These are phyloP conservation scores for Ypsolopha sequella DNA, from an alignment of 2,888 invertebrate species.

Conservation along the genomic window DNA sequence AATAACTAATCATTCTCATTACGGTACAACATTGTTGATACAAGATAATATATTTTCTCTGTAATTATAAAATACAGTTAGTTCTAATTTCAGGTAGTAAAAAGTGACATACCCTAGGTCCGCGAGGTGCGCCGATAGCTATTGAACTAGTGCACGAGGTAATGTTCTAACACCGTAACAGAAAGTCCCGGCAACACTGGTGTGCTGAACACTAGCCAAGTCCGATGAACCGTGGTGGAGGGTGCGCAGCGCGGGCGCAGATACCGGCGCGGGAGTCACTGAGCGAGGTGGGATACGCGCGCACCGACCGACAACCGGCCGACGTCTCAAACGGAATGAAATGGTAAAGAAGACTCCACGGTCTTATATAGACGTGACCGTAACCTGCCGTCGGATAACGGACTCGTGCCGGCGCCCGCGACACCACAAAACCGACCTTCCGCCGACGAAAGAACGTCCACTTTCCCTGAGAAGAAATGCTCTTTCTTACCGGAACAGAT, in stretches of 20 bases:
- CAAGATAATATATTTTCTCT: constrained; percentile 5
- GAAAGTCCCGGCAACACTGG: constrained; percentile 4
- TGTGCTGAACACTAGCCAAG: background rate
- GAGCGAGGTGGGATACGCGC: constrained; percentile 25
- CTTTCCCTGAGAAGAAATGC: constrained; percentile 18
- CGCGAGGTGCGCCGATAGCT: background rate
- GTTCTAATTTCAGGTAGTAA: constrained; percentile 1
- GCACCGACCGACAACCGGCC: constrained; percentile 32
- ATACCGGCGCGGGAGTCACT: constrained; percentile 30
- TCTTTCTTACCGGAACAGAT: constrained; percentile 50
- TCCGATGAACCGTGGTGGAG: constrained; percentile 4
- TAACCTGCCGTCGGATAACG: constrained; percentile 71
- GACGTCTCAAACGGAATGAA: constrained; percentile 67
- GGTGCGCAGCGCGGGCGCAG: constrained; percentile 22
- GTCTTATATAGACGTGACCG: constrained; percentile 69
- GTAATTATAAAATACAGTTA: constrained; percentile 2
- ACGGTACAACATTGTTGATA: background rate
- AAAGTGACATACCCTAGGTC: constrained; percentile 2
- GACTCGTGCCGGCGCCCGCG: constrained; percentile 37
- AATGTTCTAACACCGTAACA: constrained; percentile 25
- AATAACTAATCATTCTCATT: no score
- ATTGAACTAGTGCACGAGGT: constrained; percentile 27
- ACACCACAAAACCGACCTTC: constrained; percentile 37
- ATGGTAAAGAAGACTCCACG: constrained; percentile 66
- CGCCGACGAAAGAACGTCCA: constrained; percentile 28